A percentile compares a stretch with the other conserved stretches of the same genome.
Evolutionary conservation across 2,113 vertebrate genomes (phyloP).

Genomic region (Pelvicachromis taeniatus): DNA sequence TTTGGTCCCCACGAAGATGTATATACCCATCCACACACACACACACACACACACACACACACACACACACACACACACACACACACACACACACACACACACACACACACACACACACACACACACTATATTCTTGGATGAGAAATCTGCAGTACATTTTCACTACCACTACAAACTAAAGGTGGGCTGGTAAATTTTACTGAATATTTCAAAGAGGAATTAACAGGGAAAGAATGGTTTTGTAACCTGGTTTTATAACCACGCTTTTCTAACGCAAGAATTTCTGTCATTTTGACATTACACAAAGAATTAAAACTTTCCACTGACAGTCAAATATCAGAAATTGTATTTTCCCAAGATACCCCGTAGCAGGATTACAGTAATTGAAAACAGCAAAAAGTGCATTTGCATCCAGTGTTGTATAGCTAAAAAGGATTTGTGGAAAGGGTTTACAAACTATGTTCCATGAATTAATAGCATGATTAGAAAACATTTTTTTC

Average conservation of each 20-base stretch:
- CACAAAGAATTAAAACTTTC: conserved; percentile 1
- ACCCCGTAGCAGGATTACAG: conserved; percentile 23
- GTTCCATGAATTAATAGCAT: conserved; percentile 4
- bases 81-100: neutral
- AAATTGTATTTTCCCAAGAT: neutral
- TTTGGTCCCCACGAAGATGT: no score
- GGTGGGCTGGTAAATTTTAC: neutral
- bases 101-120: neutral
- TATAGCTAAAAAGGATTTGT: conserved; percentile 25
- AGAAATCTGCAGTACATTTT: neutral
- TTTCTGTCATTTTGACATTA: neutral
- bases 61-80: neutral
- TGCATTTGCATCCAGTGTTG: neutral
- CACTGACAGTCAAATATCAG: neutral
- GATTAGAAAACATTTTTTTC: conserved; percentile 9
- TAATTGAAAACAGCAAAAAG: conserved; percentile 33
- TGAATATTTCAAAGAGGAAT: neutral
- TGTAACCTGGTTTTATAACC: neutral
- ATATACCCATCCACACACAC: no score
- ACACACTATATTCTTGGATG: neutral
- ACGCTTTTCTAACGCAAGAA: neutral
- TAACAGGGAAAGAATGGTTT: neutral
- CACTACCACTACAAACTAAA: neutral
- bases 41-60: neutral
- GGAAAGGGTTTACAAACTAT: neutral